phyloP scores from a whole-genome alignment of 2,888 invertebrate species.

The Drosophila paucipuncta region DNA sequence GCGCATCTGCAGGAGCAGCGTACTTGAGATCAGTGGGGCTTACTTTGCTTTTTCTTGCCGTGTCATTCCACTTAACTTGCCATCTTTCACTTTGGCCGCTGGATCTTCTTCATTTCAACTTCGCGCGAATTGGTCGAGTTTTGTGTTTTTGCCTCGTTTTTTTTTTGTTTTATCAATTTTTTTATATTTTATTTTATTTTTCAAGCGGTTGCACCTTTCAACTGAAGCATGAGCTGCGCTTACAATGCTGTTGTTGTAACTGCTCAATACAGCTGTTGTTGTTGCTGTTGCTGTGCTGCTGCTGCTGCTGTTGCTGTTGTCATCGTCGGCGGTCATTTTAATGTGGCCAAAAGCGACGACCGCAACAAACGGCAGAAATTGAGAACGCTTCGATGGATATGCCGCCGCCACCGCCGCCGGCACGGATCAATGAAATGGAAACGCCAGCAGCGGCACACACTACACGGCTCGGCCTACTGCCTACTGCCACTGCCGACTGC shows the following conservation, averaged over 20 bases:
- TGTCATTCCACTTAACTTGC: conserved; percentile 80
- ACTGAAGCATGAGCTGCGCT: conserved; percentile 56
- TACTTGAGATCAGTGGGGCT: conserved; percentile 58
- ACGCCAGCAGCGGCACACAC: conserved; percentile 52
- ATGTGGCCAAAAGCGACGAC: conserved; percentile 78
- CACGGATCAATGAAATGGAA: conserved; percentile 82
- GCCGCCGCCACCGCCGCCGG: conserved; percentile 58
- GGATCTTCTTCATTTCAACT: conserved; percentile 74
- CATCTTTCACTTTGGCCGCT: conserved; percentile 66
- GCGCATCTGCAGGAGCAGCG: conserved; percentile 77
- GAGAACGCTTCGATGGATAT: conserved; percentile 77
- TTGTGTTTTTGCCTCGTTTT: conserved; percentile 28
- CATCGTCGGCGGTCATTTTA: conserved; percentile 80
- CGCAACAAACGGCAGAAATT: conserved; percentile 79
- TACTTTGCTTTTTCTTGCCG: conserved; percentile 59
- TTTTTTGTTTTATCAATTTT: neutral
- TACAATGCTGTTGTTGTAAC: conserved; percentile 51
- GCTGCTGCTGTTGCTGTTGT: conserved; percentile 31
- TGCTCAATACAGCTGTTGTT: conserved; percentile 42
- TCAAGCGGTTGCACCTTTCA: conserved; percentile 67
- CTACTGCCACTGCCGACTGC: conserved; percentile 13
- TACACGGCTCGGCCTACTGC: conserved; percentile 6
- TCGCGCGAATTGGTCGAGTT: conserved; percentile 79
- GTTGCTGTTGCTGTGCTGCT: conserved; percentile 30
- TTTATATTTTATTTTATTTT: conserved; percentile 1